Base-by-base conservation (phyloP, 35 echinoderm and acorn worm genomes). In the Acanthaster planci region DNA sequence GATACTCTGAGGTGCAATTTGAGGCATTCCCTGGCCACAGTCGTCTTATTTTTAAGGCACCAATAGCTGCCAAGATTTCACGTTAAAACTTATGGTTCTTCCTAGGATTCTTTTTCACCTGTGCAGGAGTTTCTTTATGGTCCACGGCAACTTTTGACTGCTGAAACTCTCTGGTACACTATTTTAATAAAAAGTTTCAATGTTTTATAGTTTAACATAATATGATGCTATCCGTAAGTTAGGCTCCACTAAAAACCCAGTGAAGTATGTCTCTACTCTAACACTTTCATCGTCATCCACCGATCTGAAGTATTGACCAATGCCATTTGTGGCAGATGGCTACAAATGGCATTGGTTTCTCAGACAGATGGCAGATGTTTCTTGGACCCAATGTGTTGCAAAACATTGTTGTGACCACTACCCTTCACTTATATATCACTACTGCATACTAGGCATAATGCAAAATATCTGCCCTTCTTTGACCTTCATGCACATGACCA, bases 81-180 rank as follows among this genome's bases (percentile, higher is more conserved):
- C 4, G 42, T 47, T 6, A 47, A 47, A 47, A 47, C 42, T 47
- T 6, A 12, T 47, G 42, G 42, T 47, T 47, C 42, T 47, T 47
- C 42, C 42, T 47, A 47, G 42, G 12, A 47, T 47, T 47, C 42
- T 12, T 47, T 47, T 47, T 47, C 42, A 47, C 42, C 42, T 12
- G 42, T 47, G 42, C 4, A 47, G 42, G 42, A 47, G 42, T 47
- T 47, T 47, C 12, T 47, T 47, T 12, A 47, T 47, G 42, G 42
- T 47, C n/a, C n/a, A n/a, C n/a, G n/a, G n/a, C n/a, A n/a, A n/a
- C n/a, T n/a, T n/a, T n/a, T n/a, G n/a, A n/a, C n/a, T n/a, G n/a
- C n/a, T n/a, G n/a, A 27, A 60, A 86, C 78, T 78, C 40, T 86
- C 79, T 52, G 37, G 19, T 7, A 38, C 21, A 26, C 56, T 52